A percentile compares a stretch with the other conserved stretches of the same genome.
phyloP scores from a whole-genome alignment of 2,797 vertebrate species.

The Acomys russatus region DNA sequence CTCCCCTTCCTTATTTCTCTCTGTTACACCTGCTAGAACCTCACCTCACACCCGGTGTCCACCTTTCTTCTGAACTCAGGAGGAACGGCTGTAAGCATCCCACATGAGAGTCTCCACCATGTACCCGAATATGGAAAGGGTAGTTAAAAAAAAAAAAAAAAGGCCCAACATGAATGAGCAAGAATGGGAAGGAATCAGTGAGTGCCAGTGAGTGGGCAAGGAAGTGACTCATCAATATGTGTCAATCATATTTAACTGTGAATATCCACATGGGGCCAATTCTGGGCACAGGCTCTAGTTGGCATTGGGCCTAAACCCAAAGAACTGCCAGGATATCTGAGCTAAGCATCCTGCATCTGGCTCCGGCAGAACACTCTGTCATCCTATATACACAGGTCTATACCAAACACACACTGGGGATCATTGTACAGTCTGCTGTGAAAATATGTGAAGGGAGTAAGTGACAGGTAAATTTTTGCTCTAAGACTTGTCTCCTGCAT shows the following conservation, averaged over 20 bases:
- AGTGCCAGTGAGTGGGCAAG: slow-evolving; percentile 33
- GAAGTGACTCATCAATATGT: background rate
- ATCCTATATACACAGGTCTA: background rate
- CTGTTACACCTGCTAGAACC: accelerated
- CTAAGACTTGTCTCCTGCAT: background rate
- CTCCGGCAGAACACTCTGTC: background rate
- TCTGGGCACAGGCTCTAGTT: slow-evolving; percentile 47
- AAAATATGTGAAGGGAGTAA: accelerated
- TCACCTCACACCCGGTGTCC: background rate
- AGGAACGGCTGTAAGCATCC: background rate
- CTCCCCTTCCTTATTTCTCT: background rate
- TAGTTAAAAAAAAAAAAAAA: background rate
- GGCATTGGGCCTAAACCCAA: slow-evolving; percentile 13
- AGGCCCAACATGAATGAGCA: background rate
- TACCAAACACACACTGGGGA: background rate
- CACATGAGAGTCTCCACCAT: background rate
- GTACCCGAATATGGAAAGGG: background rate
- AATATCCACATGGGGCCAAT: slow-evolving; percentile 65
- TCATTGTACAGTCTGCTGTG: background rate
- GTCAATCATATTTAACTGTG: slow-evolving; percentile 60
- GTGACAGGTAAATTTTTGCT: background rate
- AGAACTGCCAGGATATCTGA: background rate
- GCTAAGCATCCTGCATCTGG: background rate
- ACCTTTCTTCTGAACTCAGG: background rate
- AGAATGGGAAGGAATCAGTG: background rate